Conservation (phyloP, 2,113 vertebrate species). For the Pipra filicauda region DNA sequence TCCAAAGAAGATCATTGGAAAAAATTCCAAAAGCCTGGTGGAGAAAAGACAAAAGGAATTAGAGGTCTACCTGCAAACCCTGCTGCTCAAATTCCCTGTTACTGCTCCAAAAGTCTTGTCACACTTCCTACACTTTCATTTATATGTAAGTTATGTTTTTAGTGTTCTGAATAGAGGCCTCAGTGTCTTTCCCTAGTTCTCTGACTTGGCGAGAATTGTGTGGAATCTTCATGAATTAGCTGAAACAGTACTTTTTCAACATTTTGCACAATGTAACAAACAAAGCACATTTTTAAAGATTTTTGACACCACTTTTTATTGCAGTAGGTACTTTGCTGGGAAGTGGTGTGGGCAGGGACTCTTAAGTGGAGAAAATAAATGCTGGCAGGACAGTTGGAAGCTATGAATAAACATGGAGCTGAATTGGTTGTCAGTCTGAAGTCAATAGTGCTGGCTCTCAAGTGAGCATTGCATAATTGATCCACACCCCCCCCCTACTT, state of each 20-base stretch:
- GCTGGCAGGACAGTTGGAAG: background rate
- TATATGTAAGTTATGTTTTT: conserved; percentile 86
- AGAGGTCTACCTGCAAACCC: conserved; percentile 91
- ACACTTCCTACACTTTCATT: conserved; percentile 89
- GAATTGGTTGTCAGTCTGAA: background rate
- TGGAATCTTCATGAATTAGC: background rate
- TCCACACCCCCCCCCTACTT: background rate
- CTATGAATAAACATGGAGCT: background rate
- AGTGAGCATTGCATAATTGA: background rate
- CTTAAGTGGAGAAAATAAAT: background rate
- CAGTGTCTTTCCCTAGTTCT: background rate
- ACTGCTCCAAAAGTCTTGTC: conserved; percentile 85
- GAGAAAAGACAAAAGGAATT: conserved; percentile 94
- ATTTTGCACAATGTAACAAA: background rate
- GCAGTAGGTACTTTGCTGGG: background rate
- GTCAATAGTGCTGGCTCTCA: background rate
- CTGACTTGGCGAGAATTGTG: background rate
- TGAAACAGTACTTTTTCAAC: background rate
- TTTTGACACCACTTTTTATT: background rate
- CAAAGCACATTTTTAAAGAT: background rate
- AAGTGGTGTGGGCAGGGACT: background rate
- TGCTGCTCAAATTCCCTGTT: conserved; percentile 83
- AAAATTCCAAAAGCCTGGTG: conserved; percentile 94
- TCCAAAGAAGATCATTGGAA: conserved; percentile 97
- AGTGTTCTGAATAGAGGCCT: background rate